Percentiles rank a stretch among this genome's conserved stretches.
Evolutionary conservation across 2,113 vertebrate species (phyloP).

Genomic region (Ondatra zibethicus): DNA sequence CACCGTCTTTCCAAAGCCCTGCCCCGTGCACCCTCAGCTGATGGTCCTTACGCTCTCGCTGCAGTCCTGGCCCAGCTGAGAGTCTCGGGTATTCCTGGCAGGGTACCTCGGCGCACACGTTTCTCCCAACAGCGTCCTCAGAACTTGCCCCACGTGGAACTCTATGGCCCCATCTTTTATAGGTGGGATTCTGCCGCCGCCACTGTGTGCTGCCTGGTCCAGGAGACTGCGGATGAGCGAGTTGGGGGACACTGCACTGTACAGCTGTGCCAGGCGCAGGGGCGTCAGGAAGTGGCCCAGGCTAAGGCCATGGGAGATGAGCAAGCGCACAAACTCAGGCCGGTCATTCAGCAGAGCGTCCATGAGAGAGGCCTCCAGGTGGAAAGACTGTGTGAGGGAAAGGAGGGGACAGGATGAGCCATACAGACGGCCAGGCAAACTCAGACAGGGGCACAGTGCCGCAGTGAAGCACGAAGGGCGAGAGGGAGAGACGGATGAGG

Average conservation of each 20-base stretch:
- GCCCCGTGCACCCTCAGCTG: not conserved
- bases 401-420: not conserved
- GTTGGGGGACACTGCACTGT: conserved; percentile 85
- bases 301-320: conserved; percentile 91
- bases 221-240: conserved; percentile 86
- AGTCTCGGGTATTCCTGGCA: not conserved
- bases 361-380: conserved; percentile 91
- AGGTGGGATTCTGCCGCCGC: not conserved
- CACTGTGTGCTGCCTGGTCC: conserved; percentile 81
- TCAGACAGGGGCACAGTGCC: not conserved
- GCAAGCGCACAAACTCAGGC: conserved; percentile 91
- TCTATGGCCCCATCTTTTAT: not conserved
- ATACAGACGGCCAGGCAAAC: not conserved
- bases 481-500: no score
- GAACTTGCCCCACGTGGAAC: conserved; percentile 84
- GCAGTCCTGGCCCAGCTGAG: not conserved
- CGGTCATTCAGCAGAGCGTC: conserved; percentile 92
- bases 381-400: conserved; percentile 70
- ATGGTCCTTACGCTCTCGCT: conserved; percentile 79
- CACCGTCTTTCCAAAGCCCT: not conserved
- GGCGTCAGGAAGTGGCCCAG: conserved; percentile 91
- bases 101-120: conserved; percentile 88
- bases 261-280: conserved; percentile 88
- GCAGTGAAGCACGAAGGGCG: not conserved
- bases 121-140: conserved; percentile 90